These are phyloP conservation scores for Polyommatus icarus DNA, from an alignment of 2,888 invertebrate genomes.

Conservation along the genomic window DNA sequence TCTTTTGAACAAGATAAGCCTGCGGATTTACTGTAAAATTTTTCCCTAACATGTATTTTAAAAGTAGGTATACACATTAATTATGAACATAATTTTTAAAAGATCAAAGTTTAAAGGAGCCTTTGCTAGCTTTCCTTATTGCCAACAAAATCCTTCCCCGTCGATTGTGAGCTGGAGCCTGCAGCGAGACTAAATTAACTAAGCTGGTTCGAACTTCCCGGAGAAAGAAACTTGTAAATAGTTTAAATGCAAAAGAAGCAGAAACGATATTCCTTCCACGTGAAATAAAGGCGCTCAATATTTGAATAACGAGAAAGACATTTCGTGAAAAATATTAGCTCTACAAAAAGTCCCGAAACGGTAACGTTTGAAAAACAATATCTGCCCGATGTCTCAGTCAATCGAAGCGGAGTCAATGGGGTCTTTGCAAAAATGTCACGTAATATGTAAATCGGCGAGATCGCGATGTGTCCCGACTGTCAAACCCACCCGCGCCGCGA, in stretches of 20 bases:
- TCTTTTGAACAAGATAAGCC: neutral
- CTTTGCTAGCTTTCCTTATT: neutral
- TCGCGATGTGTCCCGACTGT: conserved; percentile 76
- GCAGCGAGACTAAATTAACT: neutral
- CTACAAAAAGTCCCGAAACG: conserved; percentile 45
- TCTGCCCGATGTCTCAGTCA: conserved; percentile 73
- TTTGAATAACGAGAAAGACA: conserved; percentile 20
- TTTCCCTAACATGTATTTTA: neutral
- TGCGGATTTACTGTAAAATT: neutral
- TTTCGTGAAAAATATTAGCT: neutral
- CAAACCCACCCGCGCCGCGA: conserved; percentile 69
- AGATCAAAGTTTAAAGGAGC: neutral
- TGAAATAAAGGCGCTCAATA: neutral
- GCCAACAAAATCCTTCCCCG: neutral
- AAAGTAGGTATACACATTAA: neutral
- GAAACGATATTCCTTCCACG: neutral
- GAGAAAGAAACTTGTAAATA: neutral
- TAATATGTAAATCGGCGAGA: conserved; percentile 79
- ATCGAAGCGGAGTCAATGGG: conserved; percentile 72
- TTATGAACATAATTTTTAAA: neutral
- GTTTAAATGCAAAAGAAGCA: neutral
- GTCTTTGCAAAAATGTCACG: conserved; percentile 76
- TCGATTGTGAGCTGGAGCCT: neutral
- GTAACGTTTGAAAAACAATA: conserved; percentile 69
- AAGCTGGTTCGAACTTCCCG: neutral